Evolutionary conservation across 2,797 vertebrate species (phyloP).

Genomic region (Phataginus tetradactyla): DNA sequence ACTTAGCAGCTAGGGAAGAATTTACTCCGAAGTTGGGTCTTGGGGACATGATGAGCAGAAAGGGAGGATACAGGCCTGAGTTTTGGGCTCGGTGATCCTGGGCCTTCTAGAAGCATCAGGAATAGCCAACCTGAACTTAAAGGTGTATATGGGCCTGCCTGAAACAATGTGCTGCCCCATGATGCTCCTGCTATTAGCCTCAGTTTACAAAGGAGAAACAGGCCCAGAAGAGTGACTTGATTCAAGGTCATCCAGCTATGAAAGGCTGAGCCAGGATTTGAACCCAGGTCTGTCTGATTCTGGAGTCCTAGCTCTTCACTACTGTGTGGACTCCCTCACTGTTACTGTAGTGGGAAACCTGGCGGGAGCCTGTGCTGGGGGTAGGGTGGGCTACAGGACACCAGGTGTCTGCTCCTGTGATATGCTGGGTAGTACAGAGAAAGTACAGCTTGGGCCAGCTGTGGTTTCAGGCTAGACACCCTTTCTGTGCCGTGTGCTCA

Average conservation of each 20-base stretch:
- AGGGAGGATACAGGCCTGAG: not conserved
- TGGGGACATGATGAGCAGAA: not conserved
- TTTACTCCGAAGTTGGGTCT: not conserved
- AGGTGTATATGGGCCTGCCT: not conserved
- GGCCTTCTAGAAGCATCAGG: not conserved
- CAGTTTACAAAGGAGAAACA: not conserved
- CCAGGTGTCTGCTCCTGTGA: not conserved
- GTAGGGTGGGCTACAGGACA: not conserved
- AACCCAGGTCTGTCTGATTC: not conserved
- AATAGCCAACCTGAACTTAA: not conserved
- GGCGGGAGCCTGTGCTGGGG: not conserved
- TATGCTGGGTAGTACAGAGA: not conserved
- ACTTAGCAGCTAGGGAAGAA: not conserved
- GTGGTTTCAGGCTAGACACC: not conserved
- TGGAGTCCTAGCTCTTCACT: not conserved
- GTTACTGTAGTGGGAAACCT: not conserved
- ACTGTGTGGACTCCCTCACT: not conserved
- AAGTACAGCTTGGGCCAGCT: not conserved
- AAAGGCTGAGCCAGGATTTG: not conserved
- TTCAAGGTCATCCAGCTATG: not conserved
- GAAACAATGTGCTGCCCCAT: accelerated
- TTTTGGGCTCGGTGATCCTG: not conserved
- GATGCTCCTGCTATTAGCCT: not conserved
- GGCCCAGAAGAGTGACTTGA: not conserved
- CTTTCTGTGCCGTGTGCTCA: not conserved